Conservation (phyloP, 1,140 invertebrate genomes). For the Neodiprion virginianus region DNA sequence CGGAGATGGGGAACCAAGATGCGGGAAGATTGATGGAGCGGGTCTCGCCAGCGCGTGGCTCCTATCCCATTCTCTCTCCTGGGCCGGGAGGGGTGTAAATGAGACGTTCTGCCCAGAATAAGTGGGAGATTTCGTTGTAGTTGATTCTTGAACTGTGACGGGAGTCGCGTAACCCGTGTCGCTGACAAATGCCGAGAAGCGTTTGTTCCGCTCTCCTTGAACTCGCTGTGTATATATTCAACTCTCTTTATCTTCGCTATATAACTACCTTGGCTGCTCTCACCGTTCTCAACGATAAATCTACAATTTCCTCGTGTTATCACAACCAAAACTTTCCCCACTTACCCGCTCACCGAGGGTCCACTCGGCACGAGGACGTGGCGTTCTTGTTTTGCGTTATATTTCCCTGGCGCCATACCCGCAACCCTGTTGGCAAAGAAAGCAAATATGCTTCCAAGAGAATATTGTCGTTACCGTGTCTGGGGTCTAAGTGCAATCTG, state of each 20-base stretch:
- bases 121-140: constrained; percentile 1
- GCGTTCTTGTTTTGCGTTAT: background rate
- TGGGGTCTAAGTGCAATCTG: constrained; percentile 6
- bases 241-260: background rate
- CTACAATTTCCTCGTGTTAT: background rate
- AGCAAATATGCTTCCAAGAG: background rate
- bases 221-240: background rate
- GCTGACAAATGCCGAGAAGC: no score
- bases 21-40: constrained; percentile 4
- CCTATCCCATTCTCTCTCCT: background rate
- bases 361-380: background rate
- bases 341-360: background rate
- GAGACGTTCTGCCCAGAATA: background rate
- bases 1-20: background rate
- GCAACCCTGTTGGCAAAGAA: constrained; percentile 5
- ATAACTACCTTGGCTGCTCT: background rate
- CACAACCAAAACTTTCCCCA: constrained; percentile 1
- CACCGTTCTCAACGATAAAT: background rate
- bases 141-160: background rate
- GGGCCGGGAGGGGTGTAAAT: background rate
- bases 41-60: background rate
- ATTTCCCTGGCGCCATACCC: constrained; percentile 4
- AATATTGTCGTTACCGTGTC: background rate
- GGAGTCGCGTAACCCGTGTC: background rate
- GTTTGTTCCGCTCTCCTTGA: no score